Conservation (phyloP, 1,140 invertebrate species). For the Pseudomyrmex cubaensis region DNA sequence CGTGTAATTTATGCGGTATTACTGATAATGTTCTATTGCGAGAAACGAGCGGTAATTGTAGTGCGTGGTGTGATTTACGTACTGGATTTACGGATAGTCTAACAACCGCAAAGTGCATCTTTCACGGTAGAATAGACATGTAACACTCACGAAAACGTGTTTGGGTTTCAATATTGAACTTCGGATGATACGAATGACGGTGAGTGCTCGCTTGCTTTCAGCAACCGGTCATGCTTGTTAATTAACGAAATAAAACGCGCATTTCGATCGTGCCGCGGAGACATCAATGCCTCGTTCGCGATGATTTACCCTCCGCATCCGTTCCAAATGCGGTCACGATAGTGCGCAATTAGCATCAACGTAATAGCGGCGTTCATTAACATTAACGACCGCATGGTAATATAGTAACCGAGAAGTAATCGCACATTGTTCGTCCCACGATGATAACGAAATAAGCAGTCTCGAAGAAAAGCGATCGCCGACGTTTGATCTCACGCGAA, state of each 20-base stretch:
- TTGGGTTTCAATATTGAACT: no score
- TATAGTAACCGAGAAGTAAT: conserved; percentile 40
- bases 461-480: conserved; percentile 10
- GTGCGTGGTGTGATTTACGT: conserved; percentile 13
- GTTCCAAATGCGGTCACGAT: conserved; percentile 44
- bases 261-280: background rate
- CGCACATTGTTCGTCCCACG: conserved; percentile 52
- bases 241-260: conserved; percentile 30
- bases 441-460: conserved; percentile 43
- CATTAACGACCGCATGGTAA: conserved; percentile 58
- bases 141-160: background rate
- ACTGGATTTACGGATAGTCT: conserved; percentile 22
- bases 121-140: background rate
- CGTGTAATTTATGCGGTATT: conserved; percentile 4
- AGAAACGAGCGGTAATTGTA: conserved; percentile 7
- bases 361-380: conserved; percentile 56
- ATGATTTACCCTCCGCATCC: conserved; percentile 14
- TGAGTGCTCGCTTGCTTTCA: background rate
- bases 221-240: background rate
- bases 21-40: background rate
- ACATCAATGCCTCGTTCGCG: background rate
- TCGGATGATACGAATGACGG: no score
- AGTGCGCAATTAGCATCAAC: conserved; percentile 48
- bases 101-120: conserved; percentile 30
- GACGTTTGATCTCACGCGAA: conserved; percentile 36